A percentile compares a stretch with the other conserved stretches of the same genome.
These are phyloP conservation scores for Dendronephthya gigantea DNA, from an alignment of 64 coral and sea anemone species.

Conservation along the genomic window DNA sequence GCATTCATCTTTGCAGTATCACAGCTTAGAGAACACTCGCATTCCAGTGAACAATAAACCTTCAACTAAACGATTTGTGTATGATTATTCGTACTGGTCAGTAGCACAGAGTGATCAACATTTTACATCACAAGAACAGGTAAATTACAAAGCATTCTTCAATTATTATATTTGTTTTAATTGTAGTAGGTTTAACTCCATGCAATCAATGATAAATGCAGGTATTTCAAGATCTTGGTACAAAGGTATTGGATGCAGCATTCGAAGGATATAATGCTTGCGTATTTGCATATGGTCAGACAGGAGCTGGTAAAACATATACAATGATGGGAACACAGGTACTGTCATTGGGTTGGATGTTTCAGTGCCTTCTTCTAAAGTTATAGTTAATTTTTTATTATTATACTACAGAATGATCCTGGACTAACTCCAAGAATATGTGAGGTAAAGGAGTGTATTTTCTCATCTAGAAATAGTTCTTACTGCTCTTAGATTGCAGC, in stretches of 20 bases:
- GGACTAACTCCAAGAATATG: slow-evolving; percentile 98
- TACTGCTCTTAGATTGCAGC: no score
- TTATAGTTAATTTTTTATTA: neutral
- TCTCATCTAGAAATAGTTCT: no score
- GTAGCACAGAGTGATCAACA: slow-evolving; percentile 50
- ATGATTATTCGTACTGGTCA: slow-evolving; percentile 94
- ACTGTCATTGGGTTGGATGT: neutral
- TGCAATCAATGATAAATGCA: slow-evolving; percentile 7
- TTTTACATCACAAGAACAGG: slow-evolving; percentile 70
- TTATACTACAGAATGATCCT: slow-evolving; percentile 59
- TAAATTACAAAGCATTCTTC: neutral
- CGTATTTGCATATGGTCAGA: slow-evolving; percentile 95
- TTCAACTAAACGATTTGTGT: slow-evolving; percentile 39
- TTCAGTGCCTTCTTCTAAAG: neutral
- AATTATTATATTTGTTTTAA: neutral
- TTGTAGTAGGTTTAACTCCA: no score
- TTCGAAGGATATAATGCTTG: slow-evolving; percentile 98
- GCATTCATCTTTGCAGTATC: neutral
- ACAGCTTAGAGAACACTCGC: neutral
- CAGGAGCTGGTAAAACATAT: slow-evolving; percentile 92
- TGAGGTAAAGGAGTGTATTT: slow-evolving; percentile 43
- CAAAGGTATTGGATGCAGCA: slow-evolving; percentile 58
- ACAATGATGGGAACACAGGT: slow-evolving; percentile 93
- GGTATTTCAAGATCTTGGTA: slow-evolving; percentile 94
- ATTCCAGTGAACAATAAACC: neutral